phyloP scores from a whole-genome alignment of 2,113 vertebrate species.

The Hiodon tergisus region DNA sequence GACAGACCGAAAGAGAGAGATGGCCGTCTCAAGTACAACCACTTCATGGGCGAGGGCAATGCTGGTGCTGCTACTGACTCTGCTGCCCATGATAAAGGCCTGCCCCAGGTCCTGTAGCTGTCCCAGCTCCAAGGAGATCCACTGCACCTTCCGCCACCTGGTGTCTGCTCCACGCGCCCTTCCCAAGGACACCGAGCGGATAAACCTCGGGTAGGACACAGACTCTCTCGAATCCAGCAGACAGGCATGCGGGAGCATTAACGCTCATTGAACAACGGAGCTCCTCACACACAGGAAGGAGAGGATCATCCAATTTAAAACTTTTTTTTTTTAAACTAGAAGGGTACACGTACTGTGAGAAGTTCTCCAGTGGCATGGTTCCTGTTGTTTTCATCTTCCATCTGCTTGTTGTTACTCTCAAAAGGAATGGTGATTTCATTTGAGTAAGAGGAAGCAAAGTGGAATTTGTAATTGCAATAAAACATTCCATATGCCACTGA shows the following conservation, averaged over 20 bases:
- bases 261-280: too few species aligned
- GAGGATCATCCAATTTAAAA: too few species aligned
- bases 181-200: slow-evolving; percentile 57
- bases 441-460: too few species aligned
- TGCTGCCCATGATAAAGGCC: slow-evolving; percentile 24
- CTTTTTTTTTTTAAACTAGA: too few species aligned
- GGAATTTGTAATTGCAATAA: too few species aligned
- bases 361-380: too few species aligned
- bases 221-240: not conserved
- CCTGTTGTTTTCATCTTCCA: too few species aligned
- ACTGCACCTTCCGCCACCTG: slow-evolving; percentile 71
- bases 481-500: too few species aligned
- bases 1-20: slow-evolving; percentile 21
- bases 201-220: slow-evolving; percentile 63
- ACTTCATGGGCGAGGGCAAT: slow-evolving; percentile 43
- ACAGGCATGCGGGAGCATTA: not conserved
- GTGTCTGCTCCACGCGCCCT: slow-evolving; percentile 47
- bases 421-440: too few species aligned
- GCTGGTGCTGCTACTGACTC: slow-evolving; percentile 48
- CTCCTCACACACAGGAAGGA: too few species aligned
- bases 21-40: slow-evolving; percentile 45
- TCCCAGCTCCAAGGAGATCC: slow-evolving; percentile 60
- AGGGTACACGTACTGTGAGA: too few species aligned
- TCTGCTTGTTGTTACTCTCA: too few species aligned
- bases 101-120: slow-evolving; percentile 65